Percentiles rank a stretch among this genome's conserved stretches.
Evolutionary conservation across 1,140 invertebrate species (phyloP).

Genomic region (Rhopalosiphum padi): DNA sequence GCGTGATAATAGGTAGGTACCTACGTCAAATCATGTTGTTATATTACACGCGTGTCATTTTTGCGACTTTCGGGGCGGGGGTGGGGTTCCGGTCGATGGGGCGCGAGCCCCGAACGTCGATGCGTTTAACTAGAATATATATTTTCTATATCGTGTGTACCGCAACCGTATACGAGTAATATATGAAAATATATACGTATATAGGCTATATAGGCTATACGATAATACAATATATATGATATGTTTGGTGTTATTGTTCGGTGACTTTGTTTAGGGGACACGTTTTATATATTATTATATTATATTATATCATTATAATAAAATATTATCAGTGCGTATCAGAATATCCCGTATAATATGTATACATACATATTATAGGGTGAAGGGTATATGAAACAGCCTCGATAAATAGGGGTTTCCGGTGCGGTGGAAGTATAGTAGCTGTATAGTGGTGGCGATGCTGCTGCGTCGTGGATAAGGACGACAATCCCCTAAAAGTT

Average conservation of each 20-base stretch:
- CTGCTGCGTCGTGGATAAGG: not conserved
- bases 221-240: not conserved
- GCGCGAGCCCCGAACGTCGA: not conserved
- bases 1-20: not conserved
- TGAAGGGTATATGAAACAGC: not conserved
- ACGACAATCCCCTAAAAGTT: constrained; percentile 6
- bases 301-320: constrained; percentile 3
- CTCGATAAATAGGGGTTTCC: constrained; percentile 16
- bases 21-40: not conserved
- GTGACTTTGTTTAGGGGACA: constrained; percentile 2
- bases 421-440: not conserved
- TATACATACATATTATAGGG: not conserved
- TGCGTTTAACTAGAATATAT: not conserved
- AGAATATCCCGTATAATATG: not conserved
- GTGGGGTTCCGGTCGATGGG: not conserved
- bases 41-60: not conserved
- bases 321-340: not conserved
- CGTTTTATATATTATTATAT: not conserved
- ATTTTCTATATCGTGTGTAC: not conserved
- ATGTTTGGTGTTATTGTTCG: not conserved
- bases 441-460: not conserved
- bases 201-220: not conserved
- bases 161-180: not conserved
- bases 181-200: too few relatives aligned
- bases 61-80: not conserved